Evolutionary conservation across 2,113 vertebrate species (phyloP).

Genomic region (Callorhinus ursinus): DNA sequence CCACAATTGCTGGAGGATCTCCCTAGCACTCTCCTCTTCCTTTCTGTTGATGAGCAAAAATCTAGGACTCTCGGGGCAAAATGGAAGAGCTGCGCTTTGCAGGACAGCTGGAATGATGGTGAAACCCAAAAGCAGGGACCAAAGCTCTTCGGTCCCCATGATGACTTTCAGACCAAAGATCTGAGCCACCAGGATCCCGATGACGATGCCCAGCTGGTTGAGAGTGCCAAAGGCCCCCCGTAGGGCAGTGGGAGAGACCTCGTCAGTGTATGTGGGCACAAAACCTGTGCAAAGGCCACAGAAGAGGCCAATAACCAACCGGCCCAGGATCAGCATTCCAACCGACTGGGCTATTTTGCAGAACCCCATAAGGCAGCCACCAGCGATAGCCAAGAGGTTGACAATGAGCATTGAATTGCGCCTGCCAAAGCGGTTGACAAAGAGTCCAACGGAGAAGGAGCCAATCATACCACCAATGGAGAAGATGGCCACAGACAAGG

Average conservation of each 20-base stretch:
- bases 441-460: constrained; percentile 92
- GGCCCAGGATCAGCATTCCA: constrained; percentile 94
- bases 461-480: constrained; percentile 96
- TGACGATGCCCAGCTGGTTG: constrained; percentile 95
- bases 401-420: constrained; percentile 94
- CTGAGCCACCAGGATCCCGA: constrained; percentile 97
- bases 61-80: constrained; percentile 88
- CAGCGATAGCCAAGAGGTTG: constrained; percentile 89
- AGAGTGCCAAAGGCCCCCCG: constrained; percentile 96
- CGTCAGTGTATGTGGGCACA: constrained; percentile 97
- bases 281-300: constrained; percentile 95
- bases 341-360: constrained; percentile 85
- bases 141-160: constrained; percentile 82
- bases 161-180: constrained; percentile 86
- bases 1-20: constrained; percentile 89
- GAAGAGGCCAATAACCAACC: constrained; percentile 93
- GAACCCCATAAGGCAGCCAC: constrained; percentile 92
- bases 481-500: constrained; percentile 95
- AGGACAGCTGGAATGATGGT: constrained; percentile 83
- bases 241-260: constrained; percentile 92
- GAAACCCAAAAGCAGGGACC: constrained; percentile 85
- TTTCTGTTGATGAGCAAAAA: constrained; percentile 88
- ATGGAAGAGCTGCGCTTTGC: constrained; percentile 81
- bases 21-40: constrained; percentile 82
- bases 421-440: constrained; percentile 96